Evolutionary conservation across 2,888 invertebrate genomes (phyloP), one percentile per base, ranked within the genome.

Genomic region (Cinara cedri): DNA sequence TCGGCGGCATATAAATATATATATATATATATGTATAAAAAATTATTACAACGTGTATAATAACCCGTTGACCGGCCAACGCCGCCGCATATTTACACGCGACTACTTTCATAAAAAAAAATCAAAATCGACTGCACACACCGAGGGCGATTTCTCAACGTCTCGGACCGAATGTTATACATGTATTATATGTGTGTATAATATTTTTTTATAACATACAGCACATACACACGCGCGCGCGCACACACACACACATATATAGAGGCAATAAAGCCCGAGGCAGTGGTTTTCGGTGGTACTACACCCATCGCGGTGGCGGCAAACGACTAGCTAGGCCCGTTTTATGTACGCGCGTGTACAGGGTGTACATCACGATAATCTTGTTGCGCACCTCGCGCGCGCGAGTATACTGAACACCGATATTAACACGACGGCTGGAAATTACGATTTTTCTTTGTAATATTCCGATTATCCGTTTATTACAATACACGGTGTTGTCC

Each of bases 141-240:
- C 51, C 42, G 71, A 71, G 42, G 24, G 71, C 57, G 71, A 44
- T 71, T 71, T 44, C 70, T 54, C 70, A 70, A 70, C 70, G 34
- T 70, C 42, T 14, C 24, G 49, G n/a, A 49, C 10, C 3, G 60
- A 26, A 24, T 60, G n/a, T n/a, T n/a, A n/a, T n/a, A n/a, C n/a
- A n/a, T n/a, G 26, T 60, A 10, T 16, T 24, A 55, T 55, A 55
- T 19, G 24, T 14, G 26, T 21, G 16, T 60, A 26, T 34, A n/a
- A 6, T 63, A 4, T 34, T 34, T 34, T 34, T 34, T 34, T 34
- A 34, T 34, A 34, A 34, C 6, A 34, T 34, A n/a, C n/a, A n/a
- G n/a, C n/a, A n/a, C n/a, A n/a, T n/a, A n/a, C n/a, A n/a, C n/a
- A n/a, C n/a, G n/a, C n/a, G n/a, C n/a, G n/a, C n/a, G n/a, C n/a